A percentile compares a stretch with the other conserved stretches of the same genome.
Conservation (phyloP, 2,113 vertebrate species). For the Tenrec ecaudatus region DNA sequence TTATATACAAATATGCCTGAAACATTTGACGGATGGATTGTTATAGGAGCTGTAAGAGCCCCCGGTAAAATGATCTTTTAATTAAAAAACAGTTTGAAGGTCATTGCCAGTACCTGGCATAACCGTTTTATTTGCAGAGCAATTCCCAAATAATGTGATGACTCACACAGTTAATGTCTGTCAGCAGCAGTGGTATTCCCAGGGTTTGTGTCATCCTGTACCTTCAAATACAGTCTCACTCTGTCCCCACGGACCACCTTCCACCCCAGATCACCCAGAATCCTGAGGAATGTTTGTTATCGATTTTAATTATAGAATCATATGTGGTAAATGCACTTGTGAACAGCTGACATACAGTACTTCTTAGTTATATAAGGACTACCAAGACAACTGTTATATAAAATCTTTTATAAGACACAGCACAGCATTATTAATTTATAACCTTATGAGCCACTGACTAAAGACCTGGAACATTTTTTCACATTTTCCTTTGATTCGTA, state of each 20-base stretch:
- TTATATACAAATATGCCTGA: too few relatives aligned
- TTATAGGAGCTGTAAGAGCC: too few relatives aligned
- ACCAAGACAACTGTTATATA: neutral
- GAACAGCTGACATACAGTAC: neutral
- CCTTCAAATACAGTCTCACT: neutral
- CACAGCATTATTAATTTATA: neutral
- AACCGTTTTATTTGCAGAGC: slow-evolving; percentile 6
- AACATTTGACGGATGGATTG: too few relatives aligned
- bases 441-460: neutral
- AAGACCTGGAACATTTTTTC: neutral
- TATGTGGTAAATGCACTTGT: neutral
- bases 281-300: neutral
- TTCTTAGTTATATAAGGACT: neutral
- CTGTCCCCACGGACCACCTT: neutral
- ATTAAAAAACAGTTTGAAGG: neutral
- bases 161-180: neutral
- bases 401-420: neutral
- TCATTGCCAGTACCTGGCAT: neutral
- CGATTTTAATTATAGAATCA: neutral
- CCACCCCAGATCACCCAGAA: neutral
- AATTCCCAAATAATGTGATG: slow-evolving; percentile 36
- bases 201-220: neutral
- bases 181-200: neutral
- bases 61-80: too few relatives aligned
- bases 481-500: neutral